Conservation (phyloP, 1,140 invertebrate genomes). For the Anthonomus grandis region DNA sequence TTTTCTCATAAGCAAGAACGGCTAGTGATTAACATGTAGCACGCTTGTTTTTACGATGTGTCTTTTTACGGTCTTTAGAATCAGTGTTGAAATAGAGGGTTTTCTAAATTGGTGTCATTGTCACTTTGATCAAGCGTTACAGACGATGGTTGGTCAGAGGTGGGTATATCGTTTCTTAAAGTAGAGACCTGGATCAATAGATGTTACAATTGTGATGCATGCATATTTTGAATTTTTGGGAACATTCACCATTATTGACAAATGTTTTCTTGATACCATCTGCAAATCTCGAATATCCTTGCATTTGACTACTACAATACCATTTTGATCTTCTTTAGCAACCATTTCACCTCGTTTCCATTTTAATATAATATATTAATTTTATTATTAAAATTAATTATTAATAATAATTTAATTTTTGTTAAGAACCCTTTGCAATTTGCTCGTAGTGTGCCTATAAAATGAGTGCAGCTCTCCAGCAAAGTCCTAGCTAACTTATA, state of each 20-base stretch:
- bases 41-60: neutral
- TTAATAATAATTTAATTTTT: neutral
- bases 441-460: neutral
- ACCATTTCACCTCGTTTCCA: neutral
- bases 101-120: neutral
- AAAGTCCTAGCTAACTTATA: neutral
- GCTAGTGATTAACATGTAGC: conserved; percentile 30
- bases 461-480: neutral
- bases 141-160: neutral
- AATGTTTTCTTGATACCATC: neutral
- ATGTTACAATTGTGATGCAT: neutral
- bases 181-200: neutral
- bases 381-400: no score
- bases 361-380: no score
- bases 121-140: neutral
- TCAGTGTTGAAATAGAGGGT: neutral
- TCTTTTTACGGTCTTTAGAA: neutral
- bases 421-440: neutral
- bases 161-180: neutral
- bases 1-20: conserved; percentile 48
- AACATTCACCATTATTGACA: neutral
- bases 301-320: neutral
- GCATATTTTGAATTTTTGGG: neutral
- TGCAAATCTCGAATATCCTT: neutral
- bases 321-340: neutral